phyloP scores from a whole-genome alignment of 2,113 vertebrate species.

The Ahaetulla prasina region DNA sequence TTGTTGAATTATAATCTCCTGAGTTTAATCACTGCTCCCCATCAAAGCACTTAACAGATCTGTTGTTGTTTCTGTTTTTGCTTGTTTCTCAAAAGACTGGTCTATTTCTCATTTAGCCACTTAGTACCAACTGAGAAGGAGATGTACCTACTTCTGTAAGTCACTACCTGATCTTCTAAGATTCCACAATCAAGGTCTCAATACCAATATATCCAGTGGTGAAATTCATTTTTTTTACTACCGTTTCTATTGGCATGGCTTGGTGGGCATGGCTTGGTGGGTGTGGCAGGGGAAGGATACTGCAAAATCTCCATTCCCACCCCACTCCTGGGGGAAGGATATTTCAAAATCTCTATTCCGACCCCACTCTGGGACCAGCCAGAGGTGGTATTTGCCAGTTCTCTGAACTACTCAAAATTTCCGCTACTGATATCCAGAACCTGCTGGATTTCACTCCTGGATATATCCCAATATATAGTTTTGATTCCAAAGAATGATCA shows the following conservation, averaged over 20 bases:
- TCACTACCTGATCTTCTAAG: neutral
- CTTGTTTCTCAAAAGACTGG: neutral
- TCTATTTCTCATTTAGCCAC: neutral
- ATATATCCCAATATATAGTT: neutral
- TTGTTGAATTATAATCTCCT: neutral
- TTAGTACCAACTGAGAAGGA: neutral
- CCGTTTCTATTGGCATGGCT: too few relatives aligned
- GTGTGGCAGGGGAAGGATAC: too few relatives aligned
- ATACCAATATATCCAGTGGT: neutral
- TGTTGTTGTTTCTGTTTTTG: neutral
- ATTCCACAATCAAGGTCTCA: neutral
- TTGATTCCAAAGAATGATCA: neutral
- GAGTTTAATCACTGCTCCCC: neutral
- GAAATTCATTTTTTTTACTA: too few relatives aligned
- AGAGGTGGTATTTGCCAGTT: too few relatives aligned
- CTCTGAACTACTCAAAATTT: too few relatives aligned
- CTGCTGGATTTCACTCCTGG: too few relatives aligned
- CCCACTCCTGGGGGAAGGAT: too few relatives aligned
- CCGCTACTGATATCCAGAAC: too few relatives aligned
- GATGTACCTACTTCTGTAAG: neutral
- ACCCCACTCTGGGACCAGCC: too few relatives aligned
- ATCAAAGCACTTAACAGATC: neutral
- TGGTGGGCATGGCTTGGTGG: too few relatives aligned
- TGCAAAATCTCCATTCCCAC: too few relatives aligned
- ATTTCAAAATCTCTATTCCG: too few relatives aligned